These are phyloP conservation scores for Anthoscopus minutus DNA, from an alignment of 2,113 vertebrate genomes.

Conservation along the genomic window DNA sequence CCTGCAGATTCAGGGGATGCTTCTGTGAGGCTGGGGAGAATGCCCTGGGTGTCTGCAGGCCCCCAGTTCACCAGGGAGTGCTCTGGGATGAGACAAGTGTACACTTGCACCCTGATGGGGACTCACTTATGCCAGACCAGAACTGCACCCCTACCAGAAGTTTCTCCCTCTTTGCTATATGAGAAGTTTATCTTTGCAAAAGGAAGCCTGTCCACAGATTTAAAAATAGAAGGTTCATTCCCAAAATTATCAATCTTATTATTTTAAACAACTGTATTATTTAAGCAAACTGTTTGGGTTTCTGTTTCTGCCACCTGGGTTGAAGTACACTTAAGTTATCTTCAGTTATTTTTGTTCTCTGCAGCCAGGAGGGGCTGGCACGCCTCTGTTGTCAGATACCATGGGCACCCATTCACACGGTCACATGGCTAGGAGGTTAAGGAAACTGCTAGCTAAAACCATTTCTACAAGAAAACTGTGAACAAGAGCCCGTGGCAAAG, in stretches of 20 bases:
- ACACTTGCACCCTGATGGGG: background rate
- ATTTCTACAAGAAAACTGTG: background rate
- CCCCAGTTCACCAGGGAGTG: background rate
- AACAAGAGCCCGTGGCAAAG: background rate
- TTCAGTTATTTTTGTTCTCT: conserved; percentile 1
- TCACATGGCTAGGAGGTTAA: background rate
- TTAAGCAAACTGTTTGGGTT: background rate
- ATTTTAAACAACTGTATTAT: background rate
- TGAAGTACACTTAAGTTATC: background rate
- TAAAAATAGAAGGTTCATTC: background rate
- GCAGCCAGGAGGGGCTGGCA: conserved; percentile 29
- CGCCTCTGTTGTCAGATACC: background rate
- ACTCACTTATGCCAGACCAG: background rate
- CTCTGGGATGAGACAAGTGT: background rate
- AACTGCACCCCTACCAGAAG: background rate
- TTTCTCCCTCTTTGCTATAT: background rate
- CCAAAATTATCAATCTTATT: background rate
- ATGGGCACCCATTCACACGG: background rate
- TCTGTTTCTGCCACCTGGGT: background rate
- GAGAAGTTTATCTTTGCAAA: background rate
- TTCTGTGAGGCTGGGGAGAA: background rate
- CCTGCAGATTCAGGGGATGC: background rate
- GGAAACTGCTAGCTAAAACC: background rate
- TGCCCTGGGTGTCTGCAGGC: background rate
- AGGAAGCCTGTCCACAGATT: background rate